Evolutionary conservation across 2,888 invertebrate species (phyloP), one percentile per base, ranked within the genome.

Genomic region (Pseudococcus viburni): DNA sequence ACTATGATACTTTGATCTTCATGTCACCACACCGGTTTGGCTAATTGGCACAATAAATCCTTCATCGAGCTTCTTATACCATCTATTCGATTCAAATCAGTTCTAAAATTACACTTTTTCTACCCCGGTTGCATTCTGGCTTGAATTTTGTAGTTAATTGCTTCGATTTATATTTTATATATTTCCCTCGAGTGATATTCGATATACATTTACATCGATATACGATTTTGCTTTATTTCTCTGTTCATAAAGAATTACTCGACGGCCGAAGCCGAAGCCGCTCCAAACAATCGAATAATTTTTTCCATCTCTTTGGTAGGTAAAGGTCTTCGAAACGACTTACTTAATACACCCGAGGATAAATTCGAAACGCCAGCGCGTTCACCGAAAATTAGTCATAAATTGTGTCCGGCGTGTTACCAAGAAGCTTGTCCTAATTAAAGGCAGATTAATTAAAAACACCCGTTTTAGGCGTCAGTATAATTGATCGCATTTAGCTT

Each of bases 21-120:
- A 87, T 87, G 87, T 87, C 87, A 87, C 87, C 87, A 87, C 87
- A 87, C 87, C 87, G 87, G 87, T 87, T 87, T 87, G 80, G 87
- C 87, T 87, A 87, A 87, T 87, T 87, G 87, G 87, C 87, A 80
- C 83, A 87, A 87, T 87, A 87, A 87, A 87, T 87, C 87, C 87
- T 87, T 87, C 87, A 87, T 77, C n/a, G 39, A n/a, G 33, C 48
- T 51, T 51, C 46, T 77, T 55, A 46, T 46, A 39, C 87, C 87
- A 87, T 87, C 80, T 55, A 77, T 80, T 87, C 87, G 51, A 87
- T 87, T 87, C 87, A 87, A 87, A 87, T 87, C 87, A 87, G 80
- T 83, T 87, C 83, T 55, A 87, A 80, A 48, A 80, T 73, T 55
- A 77, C 33, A 77, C 77, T 87, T 55, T 33, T 87, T 68, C 1